phyloP scores from a whole-genome alignment of 2,797 vertebrate genomes.

The Microctenopoma lineatum region DNA sequence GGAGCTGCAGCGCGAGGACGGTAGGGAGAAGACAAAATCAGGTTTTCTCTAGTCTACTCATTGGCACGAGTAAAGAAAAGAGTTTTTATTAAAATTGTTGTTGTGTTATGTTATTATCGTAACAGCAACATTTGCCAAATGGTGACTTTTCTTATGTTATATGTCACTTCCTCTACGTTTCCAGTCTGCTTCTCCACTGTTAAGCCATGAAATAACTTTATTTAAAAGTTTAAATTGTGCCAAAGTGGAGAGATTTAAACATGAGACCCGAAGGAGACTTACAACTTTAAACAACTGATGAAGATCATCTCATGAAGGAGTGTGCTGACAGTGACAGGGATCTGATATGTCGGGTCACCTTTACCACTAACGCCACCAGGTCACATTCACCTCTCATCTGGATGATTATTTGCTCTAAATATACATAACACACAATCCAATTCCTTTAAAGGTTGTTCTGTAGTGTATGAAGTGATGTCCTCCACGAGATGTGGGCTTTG shows the following conservation, averaged over 20 bases:
- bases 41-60: not conserved
- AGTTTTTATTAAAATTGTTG: too few relatives aligned
- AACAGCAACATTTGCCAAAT: too few relatives aligned
- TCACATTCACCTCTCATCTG: not conserved
- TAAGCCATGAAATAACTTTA: too few relatives aligned
- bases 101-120: too few relatives aligned
- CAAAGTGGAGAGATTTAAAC: too few relatives aligned
- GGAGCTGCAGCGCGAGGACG: not conserved
- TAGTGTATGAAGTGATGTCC: not conserved
- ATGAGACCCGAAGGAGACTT: too few relatives aligned
- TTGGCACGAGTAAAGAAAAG: too few relatives aligned
- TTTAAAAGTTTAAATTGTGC: too few relatives aligned
- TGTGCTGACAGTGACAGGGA: not conserved
- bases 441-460: conserved; percentile 6
- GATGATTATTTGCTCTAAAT: not conserved
- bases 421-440: not conserved
- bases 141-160: too few relatives aligned
- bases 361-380: conserved; percentile 2
- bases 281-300: not conserved
- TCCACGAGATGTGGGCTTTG: conserved; percentile 22
- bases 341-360: conserved; percentile 17
- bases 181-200: too few relatives aligned
- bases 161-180: too few relatives aligned
- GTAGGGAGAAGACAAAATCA: not conserved
- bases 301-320: not conserved